Base-by-base conservation (phyloP, 2,797 vertebrate genomes). In the Fistularia tabacaria region DNA sequence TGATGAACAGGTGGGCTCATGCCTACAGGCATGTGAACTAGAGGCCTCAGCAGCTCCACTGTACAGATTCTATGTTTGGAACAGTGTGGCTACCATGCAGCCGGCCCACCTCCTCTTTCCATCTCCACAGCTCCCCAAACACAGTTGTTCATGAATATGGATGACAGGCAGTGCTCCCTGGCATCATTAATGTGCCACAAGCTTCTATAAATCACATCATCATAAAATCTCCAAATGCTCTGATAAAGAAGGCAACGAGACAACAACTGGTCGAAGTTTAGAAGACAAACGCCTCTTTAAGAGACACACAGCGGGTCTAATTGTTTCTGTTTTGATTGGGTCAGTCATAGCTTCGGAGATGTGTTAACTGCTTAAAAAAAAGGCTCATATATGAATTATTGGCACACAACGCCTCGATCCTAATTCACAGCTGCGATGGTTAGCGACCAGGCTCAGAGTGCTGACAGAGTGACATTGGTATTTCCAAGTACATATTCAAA, bases 131-230 rank as follows among this genome's bases (percentile, higher is more conserved):
- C 72, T 84, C 85, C 82, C 79, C 73, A 77, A 88, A 87, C 90
- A 88, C 91, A 92, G 91, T 92, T 92, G 90, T 91, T 92, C 89
- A 91, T 92, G 91, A 91, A 92, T 92, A 92, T 92, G 89, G 86
- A 92, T 91, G 73, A 51, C 66, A 77, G 78, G 82, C 78, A 71
- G 77, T 76, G 78, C 83, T 87, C 83, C 71, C 81, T 89, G 86
- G 87, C 85, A 88, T 88, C 87, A 88, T 91, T 90, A 91, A 91
- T 65, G 69, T 91, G 88, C 88, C 81, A 83, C 86, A 82, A 88
- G 85, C 86, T 78, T 77, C 82, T 83, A 91, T 90, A 91, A 91
- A 92, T 91, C 88, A 90, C 85, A 83, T 88, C 81, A 85, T 86
- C 85, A 85, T 91, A 90, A 91, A 90, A 87, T 42, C 70, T 84